phyloP scores from a whole-genome alignment of 2,797 vertebrate species.

The Alfaro cultratus region DNA sequence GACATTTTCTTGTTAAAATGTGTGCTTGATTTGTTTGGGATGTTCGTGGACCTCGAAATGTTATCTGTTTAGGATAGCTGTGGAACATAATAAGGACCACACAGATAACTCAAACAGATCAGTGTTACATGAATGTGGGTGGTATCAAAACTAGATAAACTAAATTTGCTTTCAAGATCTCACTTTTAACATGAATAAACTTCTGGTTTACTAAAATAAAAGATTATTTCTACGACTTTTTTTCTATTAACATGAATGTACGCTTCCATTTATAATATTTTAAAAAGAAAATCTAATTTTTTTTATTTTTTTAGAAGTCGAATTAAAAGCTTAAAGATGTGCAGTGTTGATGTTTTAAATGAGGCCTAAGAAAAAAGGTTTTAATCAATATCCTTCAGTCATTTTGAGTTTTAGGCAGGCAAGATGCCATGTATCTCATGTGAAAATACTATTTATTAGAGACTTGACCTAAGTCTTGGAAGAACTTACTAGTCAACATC shows the following conservation, averaged over 20 bases:
- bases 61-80: not conserved
- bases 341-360: not conserved
- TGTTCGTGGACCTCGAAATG: not conserved
- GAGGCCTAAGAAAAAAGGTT: not conserved
- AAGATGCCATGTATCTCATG: not conserved
- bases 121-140: not conserved
- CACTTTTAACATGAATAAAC: not conserved
- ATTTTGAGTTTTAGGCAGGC: not conserved
- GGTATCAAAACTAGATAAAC: not conserved
- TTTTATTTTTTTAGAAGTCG: not conserved
- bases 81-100: not conserved
- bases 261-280: not conserved
- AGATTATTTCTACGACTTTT: not conserved
- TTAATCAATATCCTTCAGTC: not conserved
- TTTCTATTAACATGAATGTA: not conserved
- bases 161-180: not conserved
- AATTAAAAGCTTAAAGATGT: not conserved
- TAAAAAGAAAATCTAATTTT: not conserved
- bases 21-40: not conserved
- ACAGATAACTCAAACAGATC: not conserved
- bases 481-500: not conserved
- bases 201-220: not conserved
- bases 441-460: not conserved
- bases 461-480: not conserved
- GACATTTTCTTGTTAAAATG: not conserved